Percentiles rank a stretch among this genome's conserved stretches.
These are phyloP conservation scores for Dorcus hopei DNA, from an alignment of 2,888 invertebrate genomes.

Conservation along the genomic window DNA sequence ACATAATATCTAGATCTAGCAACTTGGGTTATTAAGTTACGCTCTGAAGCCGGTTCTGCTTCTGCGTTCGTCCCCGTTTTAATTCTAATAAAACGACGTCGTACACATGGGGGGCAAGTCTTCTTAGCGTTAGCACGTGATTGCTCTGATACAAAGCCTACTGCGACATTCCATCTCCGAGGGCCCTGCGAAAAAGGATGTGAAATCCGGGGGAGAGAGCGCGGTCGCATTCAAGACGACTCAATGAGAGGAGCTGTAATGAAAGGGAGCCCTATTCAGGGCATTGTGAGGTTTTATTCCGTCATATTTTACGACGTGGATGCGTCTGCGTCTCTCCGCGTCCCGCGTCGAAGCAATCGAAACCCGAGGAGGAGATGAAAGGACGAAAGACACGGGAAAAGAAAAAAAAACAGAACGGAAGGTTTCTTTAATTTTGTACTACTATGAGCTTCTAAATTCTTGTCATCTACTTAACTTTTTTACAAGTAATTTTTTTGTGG, in stretches of 20 bases:
- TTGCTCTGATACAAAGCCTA: not conserved
- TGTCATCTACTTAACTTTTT: too few species aligned
- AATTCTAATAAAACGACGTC: too few species aligned
- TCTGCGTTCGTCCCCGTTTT: too few species aligned
- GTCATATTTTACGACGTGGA: slow-evolving; percentile 4
- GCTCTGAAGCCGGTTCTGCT: too few species aligned
- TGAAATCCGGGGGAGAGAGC: not conserved
- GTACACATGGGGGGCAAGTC: too few species aligned
- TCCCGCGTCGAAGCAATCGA: not conserved
- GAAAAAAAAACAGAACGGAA: slow-evolving; percentile 44
- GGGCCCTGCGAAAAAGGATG: not conserved
- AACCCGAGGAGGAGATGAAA: slow-evolving; percentile 2
- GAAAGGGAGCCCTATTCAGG: slow-evolving; percentile 19
- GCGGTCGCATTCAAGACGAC: not conserved
- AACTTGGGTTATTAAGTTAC: too few species aligned
- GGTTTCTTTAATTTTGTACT: too few species aligned
- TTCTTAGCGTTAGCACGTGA: not conserved
- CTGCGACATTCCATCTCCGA: not conserved
- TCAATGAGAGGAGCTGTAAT: slow-evolving; percentile 23
- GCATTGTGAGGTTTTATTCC: slow-evolving; percentile 11
- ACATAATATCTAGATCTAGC: too few species aligned
- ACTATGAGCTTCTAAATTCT: too few species aligned
- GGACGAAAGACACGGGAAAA: slow-evolving; percentile 37
- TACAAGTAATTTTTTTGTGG: too few species aligned
- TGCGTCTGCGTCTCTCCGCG: not conserved